phyloP scores from a whole-genome alignment of 2,888 invertebrate species.

The Protophormia terraenovae region DNA sequence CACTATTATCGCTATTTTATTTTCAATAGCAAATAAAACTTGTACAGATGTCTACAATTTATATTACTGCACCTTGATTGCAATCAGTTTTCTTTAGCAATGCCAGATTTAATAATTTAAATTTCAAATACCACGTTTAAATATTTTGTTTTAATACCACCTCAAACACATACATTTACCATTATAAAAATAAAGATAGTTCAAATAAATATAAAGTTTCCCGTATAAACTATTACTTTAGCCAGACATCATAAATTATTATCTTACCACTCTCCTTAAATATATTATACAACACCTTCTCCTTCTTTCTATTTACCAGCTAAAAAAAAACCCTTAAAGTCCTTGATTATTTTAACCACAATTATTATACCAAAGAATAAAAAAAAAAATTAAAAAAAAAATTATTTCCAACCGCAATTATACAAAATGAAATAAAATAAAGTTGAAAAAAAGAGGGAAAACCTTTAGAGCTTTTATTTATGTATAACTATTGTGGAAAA shows the following conservation, averaged over 20 bases:
- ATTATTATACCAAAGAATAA: conserved; percentile 36
- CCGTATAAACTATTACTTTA: conserved; percentile 39
- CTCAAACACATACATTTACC: not conserved
- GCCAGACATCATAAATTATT: conserved; percentile 61
- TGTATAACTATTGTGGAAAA: conserved; percentile 42
- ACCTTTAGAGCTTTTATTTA: conserved; percentile 43
- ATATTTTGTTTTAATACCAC: not conserved
- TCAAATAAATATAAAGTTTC: conserved; percentile 29
- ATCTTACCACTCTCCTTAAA: conserved; percentile 12
- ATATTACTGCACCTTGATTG: conserved; percentile 11
- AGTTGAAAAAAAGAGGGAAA: conserved; percentile 1
- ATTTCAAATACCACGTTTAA: not conserved
- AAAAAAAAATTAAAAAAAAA: conserved; percentile 1
- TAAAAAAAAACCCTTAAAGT: conserved; percentile 22
- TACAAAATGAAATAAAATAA: conserved; percentile 41
- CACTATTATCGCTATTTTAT: not conserved
- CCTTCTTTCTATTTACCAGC: not conserved
- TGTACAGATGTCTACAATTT: not conserved
- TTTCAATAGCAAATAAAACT: not conserved
- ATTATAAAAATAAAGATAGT: conserved; percentile 6
- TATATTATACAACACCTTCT: not conserved
- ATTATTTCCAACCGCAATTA: conserved; percentile 59
- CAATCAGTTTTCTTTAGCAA: conserved; percentile 12
- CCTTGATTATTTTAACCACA: conserved; percentile 63
- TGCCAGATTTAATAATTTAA: conserved; percentile 39